Conservation (phyloP, 2,888 invertebrate species). For the Biston betularia region DNA sequence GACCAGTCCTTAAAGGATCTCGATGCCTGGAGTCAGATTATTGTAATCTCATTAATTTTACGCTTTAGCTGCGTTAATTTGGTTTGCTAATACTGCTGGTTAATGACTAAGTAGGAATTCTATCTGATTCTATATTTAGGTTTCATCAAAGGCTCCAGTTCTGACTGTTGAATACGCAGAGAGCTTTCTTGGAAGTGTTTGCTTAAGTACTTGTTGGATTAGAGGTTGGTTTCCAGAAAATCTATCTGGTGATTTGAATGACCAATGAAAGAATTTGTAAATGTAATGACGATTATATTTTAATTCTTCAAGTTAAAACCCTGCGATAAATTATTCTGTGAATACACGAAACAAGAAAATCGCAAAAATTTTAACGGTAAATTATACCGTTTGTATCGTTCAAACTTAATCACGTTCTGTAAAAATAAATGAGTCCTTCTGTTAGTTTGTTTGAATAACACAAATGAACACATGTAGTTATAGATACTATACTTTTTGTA, state of each 20-base stretch:
- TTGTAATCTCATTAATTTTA: slow-evolving; percentile 39
- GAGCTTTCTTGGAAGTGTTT: slow-evolving; percentile 3
- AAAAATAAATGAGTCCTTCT: too few relatives aligned
- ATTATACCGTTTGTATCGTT: too few relatives aligned
- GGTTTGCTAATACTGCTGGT: slow-evolving; percentile 17
- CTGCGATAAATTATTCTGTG: too few relatives aligned
- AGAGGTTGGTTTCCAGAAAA: background rate
- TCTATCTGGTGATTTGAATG: background rate
- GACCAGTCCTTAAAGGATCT: slow-evolving; percentile 40
- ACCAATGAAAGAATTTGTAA: too few relatives aligned
- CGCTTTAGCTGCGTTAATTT: slow-evolving; percentile 21
- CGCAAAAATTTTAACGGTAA: too few relatives aligned
- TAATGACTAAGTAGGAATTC: slow-evolving; percentile 12
- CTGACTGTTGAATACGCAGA: background rate
- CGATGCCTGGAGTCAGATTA: slow-evolving; percentile 40
- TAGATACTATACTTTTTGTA: too few relatives aligned
- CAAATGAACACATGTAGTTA: too few relatives aligned
- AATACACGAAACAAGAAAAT: too few relatives aligned
- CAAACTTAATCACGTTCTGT: too few relatives aligned
- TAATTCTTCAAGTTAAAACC: too few relatives aligned
- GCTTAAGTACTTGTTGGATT: background rate
- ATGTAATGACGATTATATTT: too few relatives aligned
- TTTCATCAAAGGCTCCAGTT: background rate
- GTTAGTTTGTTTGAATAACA: too few relatives aligned
- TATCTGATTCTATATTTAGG: slow-evolving; percentile 9